A percentile compares a stretch with the other conserved stretches of the same genome.
Evolutionary conservation across 2,113 vertebrate species (phyloP).

Genomic region (Heliornis fulica): DNA sequence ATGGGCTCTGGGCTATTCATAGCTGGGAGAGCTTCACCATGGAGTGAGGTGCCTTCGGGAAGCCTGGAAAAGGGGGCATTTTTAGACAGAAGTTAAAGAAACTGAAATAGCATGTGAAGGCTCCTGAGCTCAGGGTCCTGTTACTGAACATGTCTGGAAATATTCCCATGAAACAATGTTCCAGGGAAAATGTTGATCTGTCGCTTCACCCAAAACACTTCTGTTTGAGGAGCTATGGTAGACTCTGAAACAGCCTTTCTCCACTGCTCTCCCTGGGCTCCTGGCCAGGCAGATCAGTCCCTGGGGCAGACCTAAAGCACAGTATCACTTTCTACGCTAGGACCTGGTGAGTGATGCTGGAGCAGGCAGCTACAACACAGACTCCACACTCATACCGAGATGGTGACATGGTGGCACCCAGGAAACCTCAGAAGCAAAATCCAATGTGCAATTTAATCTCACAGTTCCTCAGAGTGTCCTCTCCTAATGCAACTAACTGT

Average conservation of each 20-base stretch:
- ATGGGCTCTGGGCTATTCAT: neutral
- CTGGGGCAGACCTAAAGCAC: neutral
- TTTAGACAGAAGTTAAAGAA: neutral
- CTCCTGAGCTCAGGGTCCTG: neutral
- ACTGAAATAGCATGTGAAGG: neutral
- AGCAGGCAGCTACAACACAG: neutral
- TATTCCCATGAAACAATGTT: neutral
- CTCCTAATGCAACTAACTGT: neutral
- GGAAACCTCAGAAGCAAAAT: neutral
- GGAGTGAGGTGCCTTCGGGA: neutral
- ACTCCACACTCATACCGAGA: neutral
- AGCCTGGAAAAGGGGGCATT: neutral
- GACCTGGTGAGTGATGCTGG: neutral
- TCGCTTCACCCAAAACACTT: neutral
- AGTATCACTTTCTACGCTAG: neutral
- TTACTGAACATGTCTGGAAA: neutral
- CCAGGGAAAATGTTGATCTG: neutral
- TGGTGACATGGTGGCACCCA: neutral
- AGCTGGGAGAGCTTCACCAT: neutral
- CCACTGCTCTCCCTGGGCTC: neutral
- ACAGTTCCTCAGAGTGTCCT: neutral
- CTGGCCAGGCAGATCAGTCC: neutral
- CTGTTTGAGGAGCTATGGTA: neutral
- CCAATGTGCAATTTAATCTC: neutral
- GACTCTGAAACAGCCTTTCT: neutral